Evolutionary conservation across 2,113 vertebrate genomes (phyloP).

Genomic region (Anoura caudifer): DNA sequence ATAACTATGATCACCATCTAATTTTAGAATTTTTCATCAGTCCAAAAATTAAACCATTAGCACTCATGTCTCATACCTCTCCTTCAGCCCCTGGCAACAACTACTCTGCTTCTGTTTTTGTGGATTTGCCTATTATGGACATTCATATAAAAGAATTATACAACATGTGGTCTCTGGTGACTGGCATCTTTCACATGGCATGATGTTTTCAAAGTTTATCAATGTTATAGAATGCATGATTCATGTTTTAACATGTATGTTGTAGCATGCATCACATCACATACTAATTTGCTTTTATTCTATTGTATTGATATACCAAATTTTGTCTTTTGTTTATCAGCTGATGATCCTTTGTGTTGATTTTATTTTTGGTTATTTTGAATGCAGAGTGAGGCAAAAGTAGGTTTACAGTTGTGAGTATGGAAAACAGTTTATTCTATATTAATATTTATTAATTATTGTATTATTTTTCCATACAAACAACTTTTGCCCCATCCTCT

Average conservation of each 20-base stretch:
- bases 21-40: conserved; percentile 22
- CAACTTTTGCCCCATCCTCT: neutral
- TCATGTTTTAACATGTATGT: neutral
- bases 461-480: no score
- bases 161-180: neutral
- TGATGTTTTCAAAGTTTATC: neutral
- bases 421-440: neutral
- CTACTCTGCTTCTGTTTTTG: neutral
- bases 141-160: neutral
- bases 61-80: neutral
- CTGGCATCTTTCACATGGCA: neutral
- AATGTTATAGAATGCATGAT: neutral
- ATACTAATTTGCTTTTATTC: neutral
- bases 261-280: neutral
- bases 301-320: neutral
- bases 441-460: no score
- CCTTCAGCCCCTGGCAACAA: neutral
- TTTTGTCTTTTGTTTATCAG: neutral
- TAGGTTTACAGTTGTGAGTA: neutral
- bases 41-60: neutral
- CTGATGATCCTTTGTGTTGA: neutral
- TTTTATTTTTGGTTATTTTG: neutral
- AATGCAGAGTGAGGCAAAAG: neutral
- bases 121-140: neutral
- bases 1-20: neutral